Evolutionary conservation across 2,888 invertebrate genomes (phyloP), one percentile per base, ranked within the genome.

Genomic region (Drosophila prostipennis): DNA sequence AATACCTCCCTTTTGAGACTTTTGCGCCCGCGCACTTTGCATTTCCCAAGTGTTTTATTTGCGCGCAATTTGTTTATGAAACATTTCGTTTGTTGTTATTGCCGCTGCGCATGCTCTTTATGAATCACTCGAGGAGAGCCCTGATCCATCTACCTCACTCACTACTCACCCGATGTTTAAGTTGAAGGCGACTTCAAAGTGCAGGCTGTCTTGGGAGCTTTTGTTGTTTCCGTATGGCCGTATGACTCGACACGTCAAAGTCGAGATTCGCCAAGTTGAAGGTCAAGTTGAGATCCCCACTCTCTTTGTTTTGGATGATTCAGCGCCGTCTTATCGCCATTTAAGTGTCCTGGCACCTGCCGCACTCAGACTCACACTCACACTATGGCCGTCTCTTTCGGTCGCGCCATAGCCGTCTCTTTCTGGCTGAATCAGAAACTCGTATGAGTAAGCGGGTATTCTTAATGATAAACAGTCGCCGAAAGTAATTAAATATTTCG

Each of bases 401-500:
- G 6, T 19, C 56, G 8, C 13, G 1, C 8, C 29, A 11, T 11
- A 23, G 48, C 32, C 48, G 57, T 23, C 58, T 14, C 42, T 45
- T 61, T 53, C 37, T 45, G 26, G 14, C 55, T 68, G 29, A 58
- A 58, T 58, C 69, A 48, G 65, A 54, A 69, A 34, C 39, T 36
- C 39, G 48, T 8, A 74, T 72, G 72, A 72, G 72, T 72, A 72
- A 72, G 73, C 64, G 52, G 43, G 43, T 59, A 42, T 71, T 71
- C 72, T 69, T 51, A 49, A 54, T 59, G 70, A 70, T 70, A 70
- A 70, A 70, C 65, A 46, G 48, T 39, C 61, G 37, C 54, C 61
- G 65, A 81, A 79, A 85, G 82, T 87, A 82, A 82, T 86, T 87
- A 82, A 82, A 82, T 82, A 87, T 82, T 86, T 87, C 53, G 48